These are phyloP conservation scores for Siniperca chuatsi DNA, from an alignment of 2,113 vertebrate genomes.

Conservation along the genomic window DNA sequence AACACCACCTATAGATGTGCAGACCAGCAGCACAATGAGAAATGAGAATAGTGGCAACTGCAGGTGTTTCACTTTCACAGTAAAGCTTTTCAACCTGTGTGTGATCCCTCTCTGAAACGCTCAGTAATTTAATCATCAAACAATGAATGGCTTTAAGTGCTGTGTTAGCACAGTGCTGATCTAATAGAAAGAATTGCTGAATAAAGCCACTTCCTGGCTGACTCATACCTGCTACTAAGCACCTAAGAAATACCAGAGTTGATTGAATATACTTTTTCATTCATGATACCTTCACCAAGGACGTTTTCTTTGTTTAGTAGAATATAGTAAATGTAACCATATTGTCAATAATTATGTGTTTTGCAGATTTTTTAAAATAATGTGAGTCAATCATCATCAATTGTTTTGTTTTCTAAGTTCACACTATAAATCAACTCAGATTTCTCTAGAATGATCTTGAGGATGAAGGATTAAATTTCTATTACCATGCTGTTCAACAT, in stretches of 20 bases:
- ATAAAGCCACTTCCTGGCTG: background rate
- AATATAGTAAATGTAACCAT: too few species aligned
- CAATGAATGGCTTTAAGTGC: background rate
- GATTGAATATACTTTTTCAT: background rate
- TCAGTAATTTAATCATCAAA: background rate
- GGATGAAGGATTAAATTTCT: too few species aligned
- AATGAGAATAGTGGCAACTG: background rate
- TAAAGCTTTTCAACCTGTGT: background rate
- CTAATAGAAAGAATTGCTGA: background rate
- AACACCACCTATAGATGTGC: conserved; percentile 89
- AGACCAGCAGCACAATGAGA: background rate
- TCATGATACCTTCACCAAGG: background rate
- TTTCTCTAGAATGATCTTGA: too few species aligned
- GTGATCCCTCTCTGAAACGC: background rate
- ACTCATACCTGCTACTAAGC: background rate
- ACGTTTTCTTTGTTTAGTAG: background rate
- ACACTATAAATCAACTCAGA: too few species aligned
- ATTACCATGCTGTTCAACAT: too few species aligned
- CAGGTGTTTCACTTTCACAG: background rate
- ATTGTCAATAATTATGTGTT: too few species aligned
- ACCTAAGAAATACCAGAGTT: background rate
- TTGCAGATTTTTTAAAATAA: too few species aligned
- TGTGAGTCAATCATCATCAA: too few species aligned
- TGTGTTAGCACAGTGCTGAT: background rate
- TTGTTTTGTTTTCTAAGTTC: too few species aligned